Evolutionary conservation across 2,888 invertebrate genomes (phyloP).

Genomic region (Osmoderma eremita): DNA sequence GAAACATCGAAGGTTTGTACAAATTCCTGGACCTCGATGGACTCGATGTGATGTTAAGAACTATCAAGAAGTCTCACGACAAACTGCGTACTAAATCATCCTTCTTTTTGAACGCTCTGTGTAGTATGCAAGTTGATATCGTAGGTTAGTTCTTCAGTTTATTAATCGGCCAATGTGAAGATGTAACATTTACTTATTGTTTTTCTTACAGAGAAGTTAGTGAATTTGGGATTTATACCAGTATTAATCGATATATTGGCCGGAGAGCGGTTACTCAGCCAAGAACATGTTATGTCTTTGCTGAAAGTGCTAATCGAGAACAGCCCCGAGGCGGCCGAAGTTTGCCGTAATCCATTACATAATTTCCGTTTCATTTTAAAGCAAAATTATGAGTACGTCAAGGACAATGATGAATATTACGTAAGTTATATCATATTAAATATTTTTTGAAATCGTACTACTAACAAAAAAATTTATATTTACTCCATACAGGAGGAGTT

Average conservation of each 20-base stretch:
- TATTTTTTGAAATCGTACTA: not conserved
- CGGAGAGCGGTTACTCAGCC: constrained; percentile 55
- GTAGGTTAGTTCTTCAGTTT: constrained; percentile 64
- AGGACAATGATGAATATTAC: constrained; percentile 63
- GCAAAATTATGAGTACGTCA: constrained; percentile 58
- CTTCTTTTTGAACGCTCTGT: constrained; percentile 75
- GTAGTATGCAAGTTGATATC: constrained; percentile 65
- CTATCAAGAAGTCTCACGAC: constrained; percentile 68
- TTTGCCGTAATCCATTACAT: constrained; percentile 63
- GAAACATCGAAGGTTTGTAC: constrained; percentile 69
- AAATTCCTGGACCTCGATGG: constrained; percentile 75
- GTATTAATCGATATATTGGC: constrained; percentile 53
- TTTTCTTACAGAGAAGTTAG: constrained; percentile 53
- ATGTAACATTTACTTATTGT: no score
- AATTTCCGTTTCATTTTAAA: constrained; percentile 61
- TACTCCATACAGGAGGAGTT: constrained; percentile 51
- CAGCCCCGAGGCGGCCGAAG: constrained; percentile 60
- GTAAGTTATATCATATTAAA: constrained; percentile 51
- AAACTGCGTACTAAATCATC: constrained; percentile 77
- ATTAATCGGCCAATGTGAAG: no score
- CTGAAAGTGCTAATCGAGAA: constrained; percentile 63
- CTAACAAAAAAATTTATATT: not conserved
- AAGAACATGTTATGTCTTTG: constrained; percentile 67
- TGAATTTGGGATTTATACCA: constrained; percentile 56
- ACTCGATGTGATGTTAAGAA: constrained; percentile 70